Base-by-base conservation (phyloP, 2,797 vertebrate species). In the Crenichthys baileyi region DNA sequence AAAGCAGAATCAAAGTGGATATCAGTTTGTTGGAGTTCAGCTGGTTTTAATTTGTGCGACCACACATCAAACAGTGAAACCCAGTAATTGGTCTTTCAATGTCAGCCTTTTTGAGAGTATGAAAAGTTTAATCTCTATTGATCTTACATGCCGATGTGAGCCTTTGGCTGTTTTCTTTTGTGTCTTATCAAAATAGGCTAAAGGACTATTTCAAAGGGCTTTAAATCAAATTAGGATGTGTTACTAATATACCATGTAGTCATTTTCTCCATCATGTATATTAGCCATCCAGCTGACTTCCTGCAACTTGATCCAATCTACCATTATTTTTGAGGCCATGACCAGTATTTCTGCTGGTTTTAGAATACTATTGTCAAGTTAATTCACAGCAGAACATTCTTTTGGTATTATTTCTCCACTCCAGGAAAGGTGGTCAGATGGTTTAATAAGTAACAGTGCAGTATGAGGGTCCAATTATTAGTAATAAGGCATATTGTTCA, bases 171-270 rank as follows among this genome's bases (percentile, higher is more conserved):
- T 24, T 68, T 68, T 68, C 39, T 44, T 68, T 68, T 68, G 63
- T 13, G 7, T 68, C 65, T 68, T 24, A 44, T 44, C 7, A 68
- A 68, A 39, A 41, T 53, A 16, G 5, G 51, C 51, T 53, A 20
- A 18, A 16, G 18, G 39, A 24, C 36, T 13, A 68, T 68, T 68
- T 68, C 20, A 68, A 41, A 41, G 36, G 65, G 22, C 22, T 68
- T 41, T 41, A 18, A 67, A 41, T 67, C 36, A 68, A 68, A 68
- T 68, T 67, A 67, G 36, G 39, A 41, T 44, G 65, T 68, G 65
- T 68, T 68, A 44, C 20, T 41, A 44, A 68, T 18, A 68, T 39
- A 41, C 39, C 22, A 1, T 68, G 22, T 44, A 13, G 39, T 68
- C 39, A 68, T 68, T 68, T 68, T 22, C 39, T 68, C 36, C 20